Evolutionary conservation across 2,113 vertebrate genomes (phyloP).

Genomic region (Deroptyus accipitrinus): DNA sequence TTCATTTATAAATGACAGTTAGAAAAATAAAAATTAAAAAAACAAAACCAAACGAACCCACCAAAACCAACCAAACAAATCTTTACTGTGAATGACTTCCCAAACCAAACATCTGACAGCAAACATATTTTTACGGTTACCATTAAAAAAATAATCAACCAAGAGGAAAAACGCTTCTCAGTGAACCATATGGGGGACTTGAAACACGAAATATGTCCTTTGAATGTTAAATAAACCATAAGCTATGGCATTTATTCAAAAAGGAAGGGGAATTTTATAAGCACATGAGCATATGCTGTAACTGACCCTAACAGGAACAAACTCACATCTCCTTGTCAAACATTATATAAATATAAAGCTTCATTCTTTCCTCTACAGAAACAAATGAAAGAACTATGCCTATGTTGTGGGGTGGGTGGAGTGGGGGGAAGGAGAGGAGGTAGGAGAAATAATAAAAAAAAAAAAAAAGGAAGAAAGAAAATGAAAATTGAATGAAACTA

Average conservation of each 20-base stretch:
- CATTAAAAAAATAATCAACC: background rate
- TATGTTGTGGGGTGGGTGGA: background rate
- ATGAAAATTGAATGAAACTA: background rate
- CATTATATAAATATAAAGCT: background rate
- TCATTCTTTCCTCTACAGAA: background rate
- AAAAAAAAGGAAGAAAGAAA: background rate
- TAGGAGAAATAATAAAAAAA: background rate
- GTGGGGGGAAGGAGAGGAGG: background rate
- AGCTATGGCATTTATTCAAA: background rate
- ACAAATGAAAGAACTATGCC: background rate
- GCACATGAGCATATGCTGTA: background rate
- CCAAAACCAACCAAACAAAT: background rate
- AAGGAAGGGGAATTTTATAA: background rate
- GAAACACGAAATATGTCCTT: background rate
- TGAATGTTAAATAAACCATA: background rate
- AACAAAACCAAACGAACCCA: background rate
- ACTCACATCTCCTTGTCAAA: background rate
- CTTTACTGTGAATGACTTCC: constrained; percentile 57
- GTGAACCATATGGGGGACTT: background rate
- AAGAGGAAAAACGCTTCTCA: background rate
- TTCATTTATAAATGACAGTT: constrained; percentile 51
- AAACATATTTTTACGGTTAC: constrained; percentile 26
- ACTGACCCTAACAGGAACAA: background rate
- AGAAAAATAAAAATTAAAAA: background rate
- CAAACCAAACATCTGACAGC: constrained; percentile 61